Conservation (phyloP, 64 coral and sea anemone genomes). For the Actinia tenebrosa region DNA sequence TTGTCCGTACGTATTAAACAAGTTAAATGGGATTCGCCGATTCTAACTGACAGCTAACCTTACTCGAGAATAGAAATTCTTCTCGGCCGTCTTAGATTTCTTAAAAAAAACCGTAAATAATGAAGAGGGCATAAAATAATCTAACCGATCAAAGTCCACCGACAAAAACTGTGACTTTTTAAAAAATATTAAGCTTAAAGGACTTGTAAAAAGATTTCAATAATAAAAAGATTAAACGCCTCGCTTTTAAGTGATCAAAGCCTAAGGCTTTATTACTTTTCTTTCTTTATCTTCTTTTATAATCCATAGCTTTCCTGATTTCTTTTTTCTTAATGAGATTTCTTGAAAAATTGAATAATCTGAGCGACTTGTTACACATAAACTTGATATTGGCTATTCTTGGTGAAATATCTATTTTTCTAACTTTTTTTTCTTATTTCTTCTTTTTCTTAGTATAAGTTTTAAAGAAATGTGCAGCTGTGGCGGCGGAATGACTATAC, state of each 20-base stretch:
- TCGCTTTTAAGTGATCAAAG: background rate
- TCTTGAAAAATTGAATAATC: background rate
- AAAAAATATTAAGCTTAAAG: background rate
- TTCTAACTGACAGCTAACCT: too few species aligned
- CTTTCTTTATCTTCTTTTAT: background rate
- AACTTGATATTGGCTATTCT: background rate
- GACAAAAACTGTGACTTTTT: background rate
- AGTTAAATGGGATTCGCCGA: too few species aligned
- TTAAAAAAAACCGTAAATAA: background rate
- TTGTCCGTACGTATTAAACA: too few species aligned
- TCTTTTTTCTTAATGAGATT: background rate
- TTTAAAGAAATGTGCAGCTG: conserved; percentile 20
- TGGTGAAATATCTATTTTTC: background rate
- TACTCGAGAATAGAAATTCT: too few species aligned
- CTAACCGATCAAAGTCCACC: background rate
- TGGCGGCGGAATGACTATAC: background rate
- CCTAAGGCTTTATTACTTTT: background rate
- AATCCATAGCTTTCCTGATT: background rate
- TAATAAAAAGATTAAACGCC: background rate
- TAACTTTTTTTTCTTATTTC: background rate
- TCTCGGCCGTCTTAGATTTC: background rate
- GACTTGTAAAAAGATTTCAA: background rate
- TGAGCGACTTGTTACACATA: background rate
- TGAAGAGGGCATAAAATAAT: too few species aligned
- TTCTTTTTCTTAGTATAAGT: background rate